Base-by-base conservation (phyloP, 2,797 vertebrate species). In the Gastrophryne carolinensis region DNA sequence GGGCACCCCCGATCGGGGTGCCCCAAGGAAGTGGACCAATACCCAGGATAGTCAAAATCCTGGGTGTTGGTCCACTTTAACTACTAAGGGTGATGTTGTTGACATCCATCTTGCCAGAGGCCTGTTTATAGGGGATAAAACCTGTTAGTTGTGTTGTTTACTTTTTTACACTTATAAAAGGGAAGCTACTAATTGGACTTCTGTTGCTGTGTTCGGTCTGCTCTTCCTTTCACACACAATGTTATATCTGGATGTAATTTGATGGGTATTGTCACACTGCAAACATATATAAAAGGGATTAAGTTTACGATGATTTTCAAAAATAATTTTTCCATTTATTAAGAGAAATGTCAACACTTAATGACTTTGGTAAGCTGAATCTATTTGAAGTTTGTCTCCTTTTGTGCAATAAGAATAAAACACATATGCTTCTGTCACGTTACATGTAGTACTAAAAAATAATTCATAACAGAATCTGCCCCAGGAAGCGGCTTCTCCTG, bases 281-380 rank as follows among this genome's bases (percentile, higher is more conserved):
- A 35, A 15, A n/a, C 37, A 27, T 63, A 15, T 32, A 66, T 56
- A 5, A 30, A 26, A 30, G 26, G 3, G 19, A 52, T 35, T 56
- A 12, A 30, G 29, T 15, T 54, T n/a, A 29, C 11, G 37, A 39
- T n/a, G 11, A 19, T 52, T 32, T 52, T 52, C 15, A 34, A 13
- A n/a, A 65, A 66, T 34, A 24, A 49, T 66, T 66, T 53, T 66
- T 66, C 63, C 47, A 52, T 52, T 66, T 50, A 35, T 35, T 24
- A 35, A 39, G 27, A 63, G 6, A 63, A 52, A 53, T 67, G 13
- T 53, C 50, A 35, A 7, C 15, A 4, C 30, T 67, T 2, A 34
- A 11, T 53, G 47, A 13, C 53, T 53, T n/a, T n/a, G 10, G 21
- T 50, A 34, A 15, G 12, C 19, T 49, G 44, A 24, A 65, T n/a